Percentiles rank a stretch among this genome's conserved stretches.
Conservation (phyloP, 2,888 invertebrate species). For the Holacanthella duospinosa region DNA sequence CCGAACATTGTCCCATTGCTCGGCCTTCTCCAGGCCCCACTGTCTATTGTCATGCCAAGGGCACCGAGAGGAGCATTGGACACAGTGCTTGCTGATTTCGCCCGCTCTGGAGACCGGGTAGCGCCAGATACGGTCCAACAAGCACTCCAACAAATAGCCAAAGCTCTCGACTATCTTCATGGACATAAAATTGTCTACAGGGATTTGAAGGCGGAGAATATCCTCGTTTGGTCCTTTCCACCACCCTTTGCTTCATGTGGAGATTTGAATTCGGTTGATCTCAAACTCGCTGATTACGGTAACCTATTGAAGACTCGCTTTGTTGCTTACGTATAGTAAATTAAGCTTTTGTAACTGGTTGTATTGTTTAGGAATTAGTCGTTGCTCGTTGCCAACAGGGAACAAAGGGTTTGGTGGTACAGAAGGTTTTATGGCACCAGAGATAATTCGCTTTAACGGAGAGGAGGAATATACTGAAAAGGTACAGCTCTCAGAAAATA, state of each 20-base stretch:
- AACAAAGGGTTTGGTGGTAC: slow-evolving; percentile 98
- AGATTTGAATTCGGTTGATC: slow-evolving; percentile 50
- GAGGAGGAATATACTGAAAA: slow-evolving; percentile 98
- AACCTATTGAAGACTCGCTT: too few species aligned
- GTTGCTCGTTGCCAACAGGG: slow-evolving; percentile 75
- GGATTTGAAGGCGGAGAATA: slow-evolving; percentile 91
- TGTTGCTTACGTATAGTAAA: too few species aligned
- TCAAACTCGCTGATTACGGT: slow-evolving; percentile 95
- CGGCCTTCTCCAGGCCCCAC: slow-evolving; percentile 77
- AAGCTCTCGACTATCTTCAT: slow-evolving; percentile 91
- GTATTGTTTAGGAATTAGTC: slow-evolving; percentile 63
- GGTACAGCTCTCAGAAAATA: slow-evolving; percentile 44
- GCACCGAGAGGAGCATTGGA: slow-evolving; percentile 90
- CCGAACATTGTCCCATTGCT: slow-evolving; percentile 84
- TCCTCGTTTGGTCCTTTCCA: slow-evolving; percentile 95
- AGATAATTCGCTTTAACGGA: slow-evolving; percentile 95
- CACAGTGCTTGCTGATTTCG: slow-evolving; percentile 68
- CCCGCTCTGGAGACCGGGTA: slow-evolving; percentile 70
- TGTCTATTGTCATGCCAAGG: slow-evolving; percentile 76
- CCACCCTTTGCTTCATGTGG: slow-evolving; percentile 46
- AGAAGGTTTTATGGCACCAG: slow-evolving; percentile 98
- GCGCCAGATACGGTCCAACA: slow-evolving; percentile 71
- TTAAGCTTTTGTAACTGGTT: too few species aligned
- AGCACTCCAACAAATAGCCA: slow-evolving; percentile 73
- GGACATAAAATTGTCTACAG: slow-evolving; percentile 84